Conservation (phyloP, 1,140 invertebrate species). For the Druon quercuslanigerum region DNA sequence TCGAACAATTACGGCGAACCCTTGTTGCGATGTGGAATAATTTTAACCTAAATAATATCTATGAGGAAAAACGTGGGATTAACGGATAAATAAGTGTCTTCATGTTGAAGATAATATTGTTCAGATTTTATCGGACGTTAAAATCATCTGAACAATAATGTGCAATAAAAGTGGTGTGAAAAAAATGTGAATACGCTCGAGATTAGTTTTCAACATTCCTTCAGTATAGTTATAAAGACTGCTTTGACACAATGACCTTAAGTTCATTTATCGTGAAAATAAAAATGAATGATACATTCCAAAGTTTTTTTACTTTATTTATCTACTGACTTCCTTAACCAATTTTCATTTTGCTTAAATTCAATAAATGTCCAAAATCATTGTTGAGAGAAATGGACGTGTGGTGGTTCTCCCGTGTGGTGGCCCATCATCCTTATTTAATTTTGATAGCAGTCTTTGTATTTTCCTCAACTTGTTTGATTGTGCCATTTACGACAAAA, state of each 20-base stretch:
- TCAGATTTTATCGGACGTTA: background rate
- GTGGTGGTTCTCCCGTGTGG: slow-evolving; percentile 78
- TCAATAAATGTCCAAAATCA: background rate
- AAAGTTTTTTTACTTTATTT: background rate
- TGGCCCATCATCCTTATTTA: slow-evolving; percentile 85
- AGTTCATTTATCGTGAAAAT: background rate
- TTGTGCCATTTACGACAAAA: slow-evolving; percentile 82
- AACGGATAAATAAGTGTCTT: background rate
- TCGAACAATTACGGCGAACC: background rate
- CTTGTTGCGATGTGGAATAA: background rate
- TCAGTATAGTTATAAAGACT: background rate
- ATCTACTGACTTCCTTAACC: background rate
- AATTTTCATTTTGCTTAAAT: background rate
- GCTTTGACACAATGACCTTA: background rate
- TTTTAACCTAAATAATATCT: background rate
- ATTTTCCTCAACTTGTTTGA: slow-evolving; percentile 82
- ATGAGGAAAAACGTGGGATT: background rate
- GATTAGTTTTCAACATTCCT: background rate
- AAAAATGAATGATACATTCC: background rate
- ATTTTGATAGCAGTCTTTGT: slow-evolving; percentile 82
- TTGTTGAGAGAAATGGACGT: slow-evolving; percentile 58
- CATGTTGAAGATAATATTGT: background rate
- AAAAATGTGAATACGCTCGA: background rate
- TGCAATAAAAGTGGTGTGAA: background rate
- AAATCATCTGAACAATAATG: background rate